These are phyloP conservation scores for Brachyhypopomus gauderio DNA, from an alignment of 2,113 vertebrate species.

Conservation along the genomic window DNA sequence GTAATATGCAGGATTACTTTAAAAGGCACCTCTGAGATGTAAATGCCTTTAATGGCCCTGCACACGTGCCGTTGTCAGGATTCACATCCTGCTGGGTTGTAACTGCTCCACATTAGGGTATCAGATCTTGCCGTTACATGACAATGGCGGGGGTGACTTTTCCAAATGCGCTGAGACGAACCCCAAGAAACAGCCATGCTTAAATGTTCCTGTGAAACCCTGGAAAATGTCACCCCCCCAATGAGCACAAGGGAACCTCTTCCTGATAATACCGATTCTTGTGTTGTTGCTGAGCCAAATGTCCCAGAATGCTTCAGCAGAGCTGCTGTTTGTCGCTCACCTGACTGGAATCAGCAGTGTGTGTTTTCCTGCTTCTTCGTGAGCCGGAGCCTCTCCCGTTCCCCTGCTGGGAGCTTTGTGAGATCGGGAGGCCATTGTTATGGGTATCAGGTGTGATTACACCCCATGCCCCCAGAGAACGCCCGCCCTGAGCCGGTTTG, in stretches of 20 bases:
- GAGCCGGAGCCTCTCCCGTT: too few species aligned
- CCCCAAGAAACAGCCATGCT: too few species aligned
- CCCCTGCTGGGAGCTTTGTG: background rate
- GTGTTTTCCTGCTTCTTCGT: too few species aligned
- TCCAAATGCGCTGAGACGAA: background rate
- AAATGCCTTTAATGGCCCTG: background rate
- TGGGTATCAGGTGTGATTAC: slow-evolving; percentile 3
- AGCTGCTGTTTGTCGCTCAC: too few species aligned
- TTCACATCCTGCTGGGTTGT: background rate
- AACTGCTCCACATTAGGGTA: background rate
- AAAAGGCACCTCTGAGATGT: slow-evolving; percentile 26
- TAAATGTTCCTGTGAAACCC: background rate
- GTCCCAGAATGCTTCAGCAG: too few species aligned
- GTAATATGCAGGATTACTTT: slow-evolving; percentile 14
- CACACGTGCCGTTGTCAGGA: background rate
- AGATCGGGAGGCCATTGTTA: background rate
- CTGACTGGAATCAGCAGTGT: too few species aligned
- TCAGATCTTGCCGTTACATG: background rate
- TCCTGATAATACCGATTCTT: too few species aligned
- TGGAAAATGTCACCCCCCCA: too few species aligned
- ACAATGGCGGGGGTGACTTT: background rate
- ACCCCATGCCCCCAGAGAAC: background rate
- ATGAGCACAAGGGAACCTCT: too few species aligned
- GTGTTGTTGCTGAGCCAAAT: too few species aligned
- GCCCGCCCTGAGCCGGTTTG: background rate